Evolutionary conservation across 2,888 invertebrate genomes (phyloP), one percentile per base, ranked within the genome.

Genomic region (Anarsia innoxiella): DNA sequence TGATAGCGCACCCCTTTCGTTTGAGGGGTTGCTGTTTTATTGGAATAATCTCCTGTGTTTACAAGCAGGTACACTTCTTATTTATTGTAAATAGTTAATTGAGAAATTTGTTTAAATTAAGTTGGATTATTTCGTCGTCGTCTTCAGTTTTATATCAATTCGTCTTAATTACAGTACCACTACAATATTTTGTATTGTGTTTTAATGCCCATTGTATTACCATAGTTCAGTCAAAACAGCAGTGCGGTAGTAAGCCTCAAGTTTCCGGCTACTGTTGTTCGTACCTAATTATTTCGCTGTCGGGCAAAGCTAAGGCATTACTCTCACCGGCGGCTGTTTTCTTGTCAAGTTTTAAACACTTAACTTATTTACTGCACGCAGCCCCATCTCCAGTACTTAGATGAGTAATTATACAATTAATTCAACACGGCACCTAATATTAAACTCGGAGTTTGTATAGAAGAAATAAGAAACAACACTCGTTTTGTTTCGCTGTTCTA

Each of bases 341-440:
- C 27, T 10, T 12, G 11, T 15, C 36, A 19, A 19, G 15, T 29
- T 37, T 31, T 23, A 39, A 45, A 37, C 36, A 37, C 41, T 42
- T 31, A 36, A 26, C 37, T 40, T 39, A 43, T 42, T 40, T 42
- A 45, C 28, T 31, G 26, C 33, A 31, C 28, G 23, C 37, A 23
- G 26, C 14, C 23, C 23, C 11, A 12, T 23, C 14, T 12, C 11
- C 36, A 13, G 23, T 25, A 30, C 36, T 28, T 36, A 34, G 62
- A 66, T 69, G 69, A 73, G 62, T 66, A 71, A 77, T 76, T 74
- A 67, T 61, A 67, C 66, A 72, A 76, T 76, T 72, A 75, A 74
- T 74, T 70, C 66, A 71, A 69, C 67, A 66, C 70, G 71, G 72
- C 68, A 65, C 66, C 66, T 62, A 60, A 67, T 71, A 60, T 67